phyloP scores from a whole-genome alignment of 1,140 invertebrate genomes.

The Bombus picipes region DNA sequence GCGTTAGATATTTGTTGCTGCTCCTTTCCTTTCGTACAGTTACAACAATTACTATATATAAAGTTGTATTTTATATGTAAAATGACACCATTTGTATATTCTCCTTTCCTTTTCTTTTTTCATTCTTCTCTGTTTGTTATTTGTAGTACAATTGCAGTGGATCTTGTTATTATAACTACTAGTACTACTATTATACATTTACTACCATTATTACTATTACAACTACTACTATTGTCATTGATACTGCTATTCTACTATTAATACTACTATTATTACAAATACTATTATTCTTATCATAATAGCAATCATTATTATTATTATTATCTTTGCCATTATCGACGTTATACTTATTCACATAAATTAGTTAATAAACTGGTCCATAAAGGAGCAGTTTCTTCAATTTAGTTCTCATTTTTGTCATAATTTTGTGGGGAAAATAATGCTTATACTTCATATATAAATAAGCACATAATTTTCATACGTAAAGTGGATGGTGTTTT shows the following conservation, averaged over 20 bases:
- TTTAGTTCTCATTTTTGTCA: constrained; percentile 48
- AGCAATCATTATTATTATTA: background rate
- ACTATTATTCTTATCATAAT: background rate
- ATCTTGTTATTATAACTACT: constrained; percentile 28
- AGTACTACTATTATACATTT: constrained; percentile 35
- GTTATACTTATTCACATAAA: constrained; percentile 71
- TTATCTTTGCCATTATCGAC: constrained; percentile 65
- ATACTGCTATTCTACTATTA: constrained; percentile 39
- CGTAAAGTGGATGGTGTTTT: constrained; percentile 58
- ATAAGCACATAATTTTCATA: constrained; percentile 51
- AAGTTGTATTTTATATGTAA: constrained; percentile 79
- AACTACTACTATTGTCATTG: constrained; percentile 34
- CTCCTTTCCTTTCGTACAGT: constrained; percentile 60
- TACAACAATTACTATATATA: constrained; percentile 64
- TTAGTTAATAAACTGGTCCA: constrained; percentile 77
- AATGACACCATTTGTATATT: constrained; percentile 70
- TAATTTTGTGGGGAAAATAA: constrained; percentile 47
- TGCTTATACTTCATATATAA: constrained; percentile 47
- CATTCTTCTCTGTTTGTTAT: constrained; percentile 10
- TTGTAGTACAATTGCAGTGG: constrained; percentile 10
- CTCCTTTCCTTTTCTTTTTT: constrained; percentile 6
- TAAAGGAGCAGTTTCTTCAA: constrained; percentile 62
- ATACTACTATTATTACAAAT: constrained; percentile 11
- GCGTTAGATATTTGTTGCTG: constrained; percentile 56
- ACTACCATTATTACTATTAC: constrained; percentile 23